Percentiles rank a stretch among this genome's conserved stretches.
These are phyloP conservation scores for Clitarchus hookeri DNA, from an alignment of 2,888 invertebrate genomes.

Conservation along the genomic window DNA sequence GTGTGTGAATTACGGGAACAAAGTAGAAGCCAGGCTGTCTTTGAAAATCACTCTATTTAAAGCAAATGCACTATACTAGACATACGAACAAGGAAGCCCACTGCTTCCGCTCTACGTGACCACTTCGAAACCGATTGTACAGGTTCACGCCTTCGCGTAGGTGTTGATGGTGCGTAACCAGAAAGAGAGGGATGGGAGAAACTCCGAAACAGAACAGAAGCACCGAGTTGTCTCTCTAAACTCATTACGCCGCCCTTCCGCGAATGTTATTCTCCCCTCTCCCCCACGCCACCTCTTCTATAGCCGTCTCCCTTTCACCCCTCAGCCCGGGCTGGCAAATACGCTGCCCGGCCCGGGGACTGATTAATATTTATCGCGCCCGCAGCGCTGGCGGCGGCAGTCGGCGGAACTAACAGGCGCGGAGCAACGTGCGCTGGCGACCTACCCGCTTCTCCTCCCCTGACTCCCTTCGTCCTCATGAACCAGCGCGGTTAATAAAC, in stretches of 20 bases:
- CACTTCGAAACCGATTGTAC: too few relatives aligned
- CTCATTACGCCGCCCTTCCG: slow-evolving; percentile 1
- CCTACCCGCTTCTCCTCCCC: not conserved
- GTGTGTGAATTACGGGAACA: too few relatives aligned
- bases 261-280: not conserved
- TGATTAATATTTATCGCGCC: slow-evolving; percentile 14
- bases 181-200: not conserved
- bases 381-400: slow-evolving; percentile 2
- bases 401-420: not conserved
- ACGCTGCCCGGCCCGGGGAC: too few relatives aligned
- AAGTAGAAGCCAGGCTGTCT: too few relatives aligned
- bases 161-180: too few relatives aligned
- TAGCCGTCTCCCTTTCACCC: not conserved
- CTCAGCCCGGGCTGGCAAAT: not conserved
- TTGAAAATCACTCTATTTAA: too few relatives aligned
- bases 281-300: not conserved
- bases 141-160: too few relatives aligned
- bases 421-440: not conserved
- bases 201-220: not conserved
- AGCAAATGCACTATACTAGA: too few relatives aligned
- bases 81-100: too few relatives aligned
- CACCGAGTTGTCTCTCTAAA: not conserved
- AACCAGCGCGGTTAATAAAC: not conserved
- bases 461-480: not conserved
- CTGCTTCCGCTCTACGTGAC: too few relatives aligned